Base-by-base conservation (phyloP, 2,888 invertebrate genomes). In the Gasteruption jaculator region DNA sequence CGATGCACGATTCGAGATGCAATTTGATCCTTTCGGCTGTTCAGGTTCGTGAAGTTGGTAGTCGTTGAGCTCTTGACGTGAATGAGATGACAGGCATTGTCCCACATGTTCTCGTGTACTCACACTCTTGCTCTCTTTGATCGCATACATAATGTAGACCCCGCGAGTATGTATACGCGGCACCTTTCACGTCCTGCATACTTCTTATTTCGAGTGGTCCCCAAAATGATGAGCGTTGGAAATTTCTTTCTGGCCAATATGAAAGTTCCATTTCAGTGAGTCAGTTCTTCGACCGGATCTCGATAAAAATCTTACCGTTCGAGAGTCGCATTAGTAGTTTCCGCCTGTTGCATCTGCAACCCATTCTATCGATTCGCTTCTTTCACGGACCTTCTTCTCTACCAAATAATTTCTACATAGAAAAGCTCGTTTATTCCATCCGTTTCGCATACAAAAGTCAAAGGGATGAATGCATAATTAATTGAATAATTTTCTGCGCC, bases 51-150 rank as follows among this genome's bases (percentile, higher is more conserved):
- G 52, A 56, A 57, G 49, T 50, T 53, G 51, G 57, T 58, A 53
- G 58, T 48, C 47, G 53, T 58, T 53, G 54, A 54, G 54, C 46
- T 55, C 54, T 61, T 65, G 59, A 60, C 58, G 41, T 61, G 61
- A 61, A 60, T 60, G 57, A 58, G 58, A 57, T 58, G 61, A 61
- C 61, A 60, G 57, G 41, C 45, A 61, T 61, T 60, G 58, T 61
- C 56, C 56, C 44, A 37, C 45, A 41, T 45, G 53, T 56, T 50
- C 50, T 52, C 52, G 54, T 52, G 53, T 50, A 54, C 49, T 50
- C 53, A 43, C 49, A 49, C 52, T 48, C 45, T 40, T 40, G 32
- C 43, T 36, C 32, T 43, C 50, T 59, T 56, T 56, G 52, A 58
- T 60, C 59, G 55, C 50, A 54, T 47, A 49, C 43, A 56, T 53